Evolutionary conservation across 2,888 invertebrate genomes (phyloP), one percentile per base, ranked within the genome.

Genomic region (Netelia melanura): DNA sequence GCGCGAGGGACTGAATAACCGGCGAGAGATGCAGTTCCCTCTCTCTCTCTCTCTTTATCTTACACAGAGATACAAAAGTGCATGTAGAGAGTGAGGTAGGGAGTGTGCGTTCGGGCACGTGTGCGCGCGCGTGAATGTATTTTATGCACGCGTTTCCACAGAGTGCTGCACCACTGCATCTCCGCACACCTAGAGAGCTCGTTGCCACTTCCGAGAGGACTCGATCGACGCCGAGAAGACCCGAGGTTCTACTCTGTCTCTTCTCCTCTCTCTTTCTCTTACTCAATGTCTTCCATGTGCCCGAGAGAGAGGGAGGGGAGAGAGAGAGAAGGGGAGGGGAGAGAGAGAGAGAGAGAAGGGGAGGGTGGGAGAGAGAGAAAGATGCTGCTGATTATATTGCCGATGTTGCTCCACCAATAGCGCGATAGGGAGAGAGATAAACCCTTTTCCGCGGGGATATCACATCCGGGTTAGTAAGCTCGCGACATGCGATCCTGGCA

Each of bases 211-310:
- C 17, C 91, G 90, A 90, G 87, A 84, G 76, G 85, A 79, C 87
- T 88, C 91, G 90, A 90, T 83, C 84, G 82, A 83, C 87, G 83
- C 90, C 91, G 91, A 91, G 84, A 72, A 87, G 87, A 87, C 38
- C 85, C 88, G 88, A 88, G 81, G 56, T 70, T 74, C 43, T 9
- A 67, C 70, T 70, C 74, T 64, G 76, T 23, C 56, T 56, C 43
- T 56, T 67, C 72, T 65, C 56, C 76, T 43, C 61, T 62, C 30
- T 61, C 38, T 62, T 64, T 61, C 62, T 17, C 25, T 11, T 65
- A 54, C 21, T 14, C 44, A 5, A 11, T 21, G 44, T 44, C 70
- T 64, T 17, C 14, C 81, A 30, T 52, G 67, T 65, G 61, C 84
- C 61, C 81, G 81, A 72, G 64, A 23, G 76, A 74, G 61, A 30